Evolutionary conservation across 2,113 vertebrate species (phyloP), one percentile per base, ranked within the genome.

Genomic region (Chrysemys picta): DNA sequence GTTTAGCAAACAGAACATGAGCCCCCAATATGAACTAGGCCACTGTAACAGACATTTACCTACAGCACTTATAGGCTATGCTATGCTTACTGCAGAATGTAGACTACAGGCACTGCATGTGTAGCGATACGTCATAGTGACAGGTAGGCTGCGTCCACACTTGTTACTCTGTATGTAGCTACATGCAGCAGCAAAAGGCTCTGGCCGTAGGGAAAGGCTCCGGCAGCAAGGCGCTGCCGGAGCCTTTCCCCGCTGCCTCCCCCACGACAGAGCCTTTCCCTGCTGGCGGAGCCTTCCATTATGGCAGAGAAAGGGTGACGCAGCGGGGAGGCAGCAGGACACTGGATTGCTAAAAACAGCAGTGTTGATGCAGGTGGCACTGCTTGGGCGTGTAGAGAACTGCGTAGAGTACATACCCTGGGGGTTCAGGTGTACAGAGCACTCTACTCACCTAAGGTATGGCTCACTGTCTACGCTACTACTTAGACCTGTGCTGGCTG

Each of bases 1-100:
- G 42, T 62, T 9, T 29, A 38, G 81, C 49, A 24, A 47, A 7
- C 8, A 8, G 22, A 88, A 49, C n/a, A 1, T 0, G 1, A 5
- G 4, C 10, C 19, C 54, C 85, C 50, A 10, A 2, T 2, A 38
- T 53, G 24, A 65, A 7, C 2, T 19, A 42, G 1, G 2, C 1
- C 82, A 3, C 45, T 6, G 88, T 69, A 82, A 14, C 3, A 50
- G 82, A 57, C 50, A 53, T 27, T 35, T 6, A 31, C 62, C 49
- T 1, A 7, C 16, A 76, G 62, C n/a, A 8, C 27, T 10, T 4
- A 17, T 35, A 24, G 2, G 35, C 59, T 1, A n/a, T 25, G 56
- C 56, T 5, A 25, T 56, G 54, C 4, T 25, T 56, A 24, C 22
- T 25, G 54, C 54, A 56, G 22, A 22, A 56, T 56, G 54, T 25